Percentiles rank a stretch among this genome's conserved stretches.
These are phyloP conservation scores for Trogon surrucura DNA, from an alignment of 2,113 vertebrate species.

Conservation along the genomic window DNA sequence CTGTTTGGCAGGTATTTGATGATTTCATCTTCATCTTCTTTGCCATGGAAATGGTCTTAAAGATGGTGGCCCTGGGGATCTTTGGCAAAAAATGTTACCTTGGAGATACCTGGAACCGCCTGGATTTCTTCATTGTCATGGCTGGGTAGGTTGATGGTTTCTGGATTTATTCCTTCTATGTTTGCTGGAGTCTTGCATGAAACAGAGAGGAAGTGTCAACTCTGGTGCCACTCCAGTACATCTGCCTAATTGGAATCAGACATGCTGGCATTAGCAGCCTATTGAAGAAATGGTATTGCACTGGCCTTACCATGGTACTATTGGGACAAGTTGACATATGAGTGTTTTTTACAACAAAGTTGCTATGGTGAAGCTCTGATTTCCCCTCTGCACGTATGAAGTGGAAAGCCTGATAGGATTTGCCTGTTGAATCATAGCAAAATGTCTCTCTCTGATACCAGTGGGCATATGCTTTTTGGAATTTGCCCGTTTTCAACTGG, in stretches of 20 bases:
- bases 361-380: slow-evolving; percentile 57
- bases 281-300: background rate
- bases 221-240: background rate
- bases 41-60: slow-evolving; percentile 97
- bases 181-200: background rate
- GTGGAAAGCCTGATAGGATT: background rate
- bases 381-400: background rate
- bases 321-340: slow-evolving; percentile 51
- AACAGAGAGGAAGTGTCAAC: background rate
- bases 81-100: slow-evolving; percentile 95
- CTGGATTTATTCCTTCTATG: background rate
- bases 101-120: slow-evolving; percentile 96
- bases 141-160: slow-evolving; percentile 84
- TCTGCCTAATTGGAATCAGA: background rate
- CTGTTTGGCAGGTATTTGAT: slow-evolving; percentile 76
- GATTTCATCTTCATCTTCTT: slow-evolving; percentile 91
- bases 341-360: slow-evolving; percentile 39
- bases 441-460: background rate
- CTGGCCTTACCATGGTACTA: background rate
- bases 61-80: slow-evolving; percentile 97
- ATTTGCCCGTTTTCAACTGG: slow-evolving; percentile 8
- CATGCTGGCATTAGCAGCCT: background rate
- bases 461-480: background rate
- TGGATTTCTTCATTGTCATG: slow-evolving; percentile 99
- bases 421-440: slow-evolving; percentile 2